These are phyloP conservation scores for Neoseiulus cucumeris DNA, from an alignment of 1,140 invertebrate species.

Conservation along the genomic window DNA sequence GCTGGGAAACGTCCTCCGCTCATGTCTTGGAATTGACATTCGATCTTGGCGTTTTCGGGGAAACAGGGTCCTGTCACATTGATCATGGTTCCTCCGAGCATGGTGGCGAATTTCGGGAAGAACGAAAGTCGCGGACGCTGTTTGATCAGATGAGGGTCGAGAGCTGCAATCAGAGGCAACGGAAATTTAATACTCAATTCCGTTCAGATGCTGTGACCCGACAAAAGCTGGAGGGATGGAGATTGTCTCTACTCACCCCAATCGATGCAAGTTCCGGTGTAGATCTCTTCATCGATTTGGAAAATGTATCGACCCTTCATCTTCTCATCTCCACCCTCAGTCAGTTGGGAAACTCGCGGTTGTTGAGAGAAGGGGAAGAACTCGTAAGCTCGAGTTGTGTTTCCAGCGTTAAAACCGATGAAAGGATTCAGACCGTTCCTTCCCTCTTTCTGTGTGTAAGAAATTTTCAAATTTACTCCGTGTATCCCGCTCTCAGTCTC, in stretches of 20 bases:
- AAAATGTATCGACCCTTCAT: constrained; percentile 78
- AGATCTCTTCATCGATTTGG: constrained; percentile 78
- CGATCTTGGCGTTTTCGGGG: constrained; percentile 40
- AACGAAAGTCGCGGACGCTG: constrained; percentile 48
- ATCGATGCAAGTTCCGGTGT: constrained; percentile 56
- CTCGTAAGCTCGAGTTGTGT: constrained; percentile 69
- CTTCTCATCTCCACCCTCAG: constrained; percentile 58
- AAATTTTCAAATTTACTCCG: no score
- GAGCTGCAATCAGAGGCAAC: constrained; percentile 12
- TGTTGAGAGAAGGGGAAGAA: constrained; percentile 74
- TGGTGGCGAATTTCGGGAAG: constrained; percentile 78
- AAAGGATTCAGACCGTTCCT: constrained; percentile 9
- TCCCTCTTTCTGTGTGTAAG: not conserved
- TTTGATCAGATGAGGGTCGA: constrained; percentile 21
- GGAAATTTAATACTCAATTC: no score
- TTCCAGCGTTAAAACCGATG: constrained; percentile 82
- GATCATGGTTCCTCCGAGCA: constrained; percentile 80
- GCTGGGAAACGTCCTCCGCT: constrained; percentile 21
- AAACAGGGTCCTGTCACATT: constrained; percentile 89
- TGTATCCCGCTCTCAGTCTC: no score
- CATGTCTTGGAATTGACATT: constrained; percentile 37
- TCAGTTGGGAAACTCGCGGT: constrained; percentile 57
- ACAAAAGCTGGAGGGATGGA: no score
- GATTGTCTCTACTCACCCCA: constrained; percentile 16
- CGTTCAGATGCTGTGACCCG: no score